phyloP scores from a whole-genome alignment of 2,113 vertebrate species.

The Echinops telfairi region DNA sequence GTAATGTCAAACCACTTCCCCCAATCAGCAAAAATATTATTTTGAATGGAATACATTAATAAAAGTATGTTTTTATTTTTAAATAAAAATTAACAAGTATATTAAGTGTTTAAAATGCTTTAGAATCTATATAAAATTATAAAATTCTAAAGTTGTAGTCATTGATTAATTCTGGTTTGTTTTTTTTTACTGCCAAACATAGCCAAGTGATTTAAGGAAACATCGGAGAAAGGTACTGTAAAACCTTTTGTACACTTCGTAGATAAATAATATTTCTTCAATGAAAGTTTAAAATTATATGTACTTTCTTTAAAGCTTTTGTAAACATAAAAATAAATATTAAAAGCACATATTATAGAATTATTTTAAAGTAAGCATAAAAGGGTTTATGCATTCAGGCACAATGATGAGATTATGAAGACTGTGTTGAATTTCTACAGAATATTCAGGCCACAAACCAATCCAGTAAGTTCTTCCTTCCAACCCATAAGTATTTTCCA shows the following conservation, averaged over 20 bases:
- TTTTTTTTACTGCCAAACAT: slow-evolving; percentile 76
- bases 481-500: not conserved
- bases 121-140: not conserved
- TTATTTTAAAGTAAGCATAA: slow-evolving; percentile 18
- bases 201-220: slow-evolving; percentile 98
- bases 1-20: not conserved
- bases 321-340: not conserved
- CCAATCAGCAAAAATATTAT: not conserved
- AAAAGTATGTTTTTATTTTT: not conserved
- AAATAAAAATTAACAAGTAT: not conserved
- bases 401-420: not conserved
- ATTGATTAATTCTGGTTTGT: slow-evolving; percentile 76
- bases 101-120: not conserved
- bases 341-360: not conserved
- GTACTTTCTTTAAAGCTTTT: not conserved
- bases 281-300: slow-evolving; percentile 41
- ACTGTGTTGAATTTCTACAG: not conserved
- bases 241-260: not conserved
- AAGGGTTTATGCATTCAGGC: not conserved
- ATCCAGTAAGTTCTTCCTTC: not conserved
- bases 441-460: not conserved
- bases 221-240: slow-evolving; percentile 97
- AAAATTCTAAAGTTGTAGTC: slow-evolving; percentile 4
- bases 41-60: not conserved
- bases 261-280: not conserved